phyloP scores from a whole-genome alignment of 2,888 invertebrate genomes.

The Stenolophus ochropezus region DNA sequence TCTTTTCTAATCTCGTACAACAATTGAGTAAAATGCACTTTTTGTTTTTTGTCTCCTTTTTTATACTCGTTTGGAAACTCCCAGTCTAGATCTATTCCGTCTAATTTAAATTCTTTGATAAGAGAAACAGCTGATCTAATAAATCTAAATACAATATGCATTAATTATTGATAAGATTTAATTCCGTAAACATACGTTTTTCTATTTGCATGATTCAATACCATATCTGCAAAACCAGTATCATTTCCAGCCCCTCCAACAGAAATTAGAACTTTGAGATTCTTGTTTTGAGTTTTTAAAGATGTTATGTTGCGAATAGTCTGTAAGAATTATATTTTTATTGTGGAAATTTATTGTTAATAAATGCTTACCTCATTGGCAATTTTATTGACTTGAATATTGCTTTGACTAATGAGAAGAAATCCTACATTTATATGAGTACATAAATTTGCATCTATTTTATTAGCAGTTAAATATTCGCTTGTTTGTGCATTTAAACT shows the following conservation, averaged over 20 bases:
- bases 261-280: slow-evolving; percentile 86
- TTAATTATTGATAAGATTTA: not conserved
- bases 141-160: slow-evolving; percentile 71
- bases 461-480: slow-evolving; percentile 74
- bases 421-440: slow-evolving; percentile 90
- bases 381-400: not conserved
- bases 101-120: slow-evolving; percentile 76
- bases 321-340: slow-evolving; percentile 63
- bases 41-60: slow-evolving; percentile 74
- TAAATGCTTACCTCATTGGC: slow-evolving; percentile 55
- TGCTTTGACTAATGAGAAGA: slow-evolving; percentile 70
- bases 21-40: slow-evolving; percentile 84
- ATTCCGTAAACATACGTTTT: slow-evolving; percentile 72
- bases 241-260: slow-evolving; percentile 80
- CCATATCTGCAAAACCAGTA: slow-evolving; percentile 83
- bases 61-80: slow-evolving; percentile 85
- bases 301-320: slow-evolving; percentile 72
- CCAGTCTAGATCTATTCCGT: slow-evolving; percentile 89
- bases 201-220: slow-evolving; percentile 81
- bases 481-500: slow-evolving; percentile 64
- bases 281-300: slow-evolving; percentile 78
- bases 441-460: slow-evolving; percentile 84
- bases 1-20: slow-evolving; percentile 83
- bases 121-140: slow-evolving; percentile 74
- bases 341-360: not conserved